phyloP scores from a whole-genome alignment of 2,888 invertebrate genomes.

The Luperina testacea region DNA sequence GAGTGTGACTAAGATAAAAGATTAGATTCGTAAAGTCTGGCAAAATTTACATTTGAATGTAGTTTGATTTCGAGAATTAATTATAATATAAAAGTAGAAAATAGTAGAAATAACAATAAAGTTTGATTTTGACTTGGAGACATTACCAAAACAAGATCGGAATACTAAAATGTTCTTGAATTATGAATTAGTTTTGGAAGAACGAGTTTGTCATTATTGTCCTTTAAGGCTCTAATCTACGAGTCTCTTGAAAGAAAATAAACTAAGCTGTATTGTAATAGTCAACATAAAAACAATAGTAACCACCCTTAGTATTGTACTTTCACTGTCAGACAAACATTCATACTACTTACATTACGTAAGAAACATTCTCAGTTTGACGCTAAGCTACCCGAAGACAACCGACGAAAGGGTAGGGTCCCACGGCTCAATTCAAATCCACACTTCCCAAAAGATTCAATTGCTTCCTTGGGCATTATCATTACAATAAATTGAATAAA shows the following conservation, averaged over 20 bases:
- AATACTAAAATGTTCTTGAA: slow-evolving; percentile 38
- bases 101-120: no score
- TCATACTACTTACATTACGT: no score
- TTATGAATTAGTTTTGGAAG: neutral
- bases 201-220: slow-evolving; percentile 6
- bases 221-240: neutral
- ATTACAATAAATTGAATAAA: no score
- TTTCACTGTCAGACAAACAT: no score
- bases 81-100: no score
- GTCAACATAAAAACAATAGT: neutral
- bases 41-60: slow-evolving; percentile 17
- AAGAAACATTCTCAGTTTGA: no score
- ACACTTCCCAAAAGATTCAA: no score
- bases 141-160: slow-evolving; percentile 19
- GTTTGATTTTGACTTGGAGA: slow-evolving; percentile 7
- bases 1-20: slow-evolving; percentile 40
- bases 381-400: no score
- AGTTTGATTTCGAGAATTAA: slow-evolving; percentile 15
- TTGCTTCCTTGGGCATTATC: no score
- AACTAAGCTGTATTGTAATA: neutral
- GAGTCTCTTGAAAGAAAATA: neutral
- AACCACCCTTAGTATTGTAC: neutral
- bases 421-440: no score
- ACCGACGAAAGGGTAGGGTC: no score
- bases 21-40: slow-evolving; percentile 25